phyloP scores from a whole-genome alignment of 2,888 invertebrate species.

The Cinara cedri region DNA sequence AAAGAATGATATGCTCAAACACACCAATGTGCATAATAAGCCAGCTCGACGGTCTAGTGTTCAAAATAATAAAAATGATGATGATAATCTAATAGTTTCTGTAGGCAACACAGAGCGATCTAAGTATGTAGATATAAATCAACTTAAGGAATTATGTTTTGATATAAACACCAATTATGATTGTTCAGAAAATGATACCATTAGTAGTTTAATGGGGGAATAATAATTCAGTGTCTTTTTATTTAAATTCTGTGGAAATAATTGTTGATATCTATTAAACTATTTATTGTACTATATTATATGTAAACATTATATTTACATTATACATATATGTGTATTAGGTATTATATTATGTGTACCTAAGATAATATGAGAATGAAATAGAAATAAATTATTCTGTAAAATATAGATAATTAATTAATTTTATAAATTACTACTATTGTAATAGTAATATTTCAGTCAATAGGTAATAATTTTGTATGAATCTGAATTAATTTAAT shows the following conservation, averaged over 20 bases:
- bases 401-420: too few relatives aligned
- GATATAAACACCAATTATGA: constrained; percentile 40
- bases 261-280: background rate
- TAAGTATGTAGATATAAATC: constrained; percentile 45
- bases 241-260: background rate
- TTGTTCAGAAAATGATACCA: constrained; percentile 47
- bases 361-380: background rate
- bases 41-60: constrained; percentile 58
- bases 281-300: background rate
- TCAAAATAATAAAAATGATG: constrained; percentile 20
- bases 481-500: background rate
- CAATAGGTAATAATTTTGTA: too few relatives aligned
- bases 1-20: constrained; percentile 57
- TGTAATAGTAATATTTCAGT: too few relatives aligned
- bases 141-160: constrained; percentile 45
- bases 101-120: background rate
- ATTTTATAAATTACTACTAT: too few relatives aligned
- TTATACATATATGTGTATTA: background rate
- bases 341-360: background rate
- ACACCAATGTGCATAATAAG: constrained; percentile 52
- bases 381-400: background rate
- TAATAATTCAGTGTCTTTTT: background rate
- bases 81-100: constrained; percentile 19
- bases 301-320: background rate
- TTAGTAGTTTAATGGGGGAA: constrained; percentile 20